Evolutionary conservation across 1,140 invertebrate genomes (phyloP).

Genomic region (Araneus ventricosus): DNA sequence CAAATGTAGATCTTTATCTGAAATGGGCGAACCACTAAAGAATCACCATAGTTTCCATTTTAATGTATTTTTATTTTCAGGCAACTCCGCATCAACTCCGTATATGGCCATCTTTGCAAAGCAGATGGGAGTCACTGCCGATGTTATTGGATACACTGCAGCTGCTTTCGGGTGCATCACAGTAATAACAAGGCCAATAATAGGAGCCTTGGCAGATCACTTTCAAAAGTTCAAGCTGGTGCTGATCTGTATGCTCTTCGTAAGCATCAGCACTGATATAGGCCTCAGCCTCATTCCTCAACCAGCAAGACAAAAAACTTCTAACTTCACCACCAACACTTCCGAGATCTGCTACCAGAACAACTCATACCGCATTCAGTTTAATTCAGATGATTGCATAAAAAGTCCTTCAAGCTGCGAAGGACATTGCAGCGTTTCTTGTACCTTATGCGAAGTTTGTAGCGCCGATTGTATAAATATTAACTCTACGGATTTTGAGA

Average conservation of each 20-base stretch:
- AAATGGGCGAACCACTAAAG: constrained; percentile 82
- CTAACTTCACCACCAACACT: not conserved
- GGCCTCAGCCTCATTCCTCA: constrained; percentile 52
- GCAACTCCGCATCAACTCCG: constrained; percentile 78
- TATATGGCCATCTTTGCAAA: constrained; percentile 79
- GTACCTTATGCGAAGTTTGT: not conserved
- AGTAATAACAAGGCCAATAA: constrained; percentile 78
- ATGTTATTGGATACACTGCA: constrained; percentile 79
- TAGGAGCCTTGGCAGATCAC: constrained; percentile 79
- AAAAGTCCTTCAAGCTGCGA: not conserved
- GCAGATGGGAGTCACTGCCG: constrained; percentile 78
- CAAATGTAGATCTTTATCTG: too few species aligned
- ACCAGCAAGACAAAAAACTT: not conserved
- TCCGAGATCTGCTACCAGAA: not conserved
- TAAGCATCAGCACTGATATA: constrained; percentile 51
- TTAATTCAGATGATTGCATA: not conserved
- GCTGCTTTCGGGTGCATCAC: constrained; percentile 78
- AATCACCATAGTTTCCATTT: constrained; percentile 82
- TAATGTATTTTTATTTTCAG: constrained; percentile 77
- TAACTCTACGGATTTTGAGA: constrained; percentile 79
- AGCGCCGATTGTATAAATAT: constrained; percentile 77
- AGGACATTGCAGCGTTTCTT: not conserved
- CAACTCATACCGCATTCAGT: not conserved
- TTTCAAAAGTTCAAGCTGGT: constrained; percentile 77
- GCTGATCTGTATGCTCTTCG: constrained; percentile 70